Evolutionary conservation across 2,888 invertebrate genomes (phyloP).

Genomic region (Aricia artaxerxes): DNA sequence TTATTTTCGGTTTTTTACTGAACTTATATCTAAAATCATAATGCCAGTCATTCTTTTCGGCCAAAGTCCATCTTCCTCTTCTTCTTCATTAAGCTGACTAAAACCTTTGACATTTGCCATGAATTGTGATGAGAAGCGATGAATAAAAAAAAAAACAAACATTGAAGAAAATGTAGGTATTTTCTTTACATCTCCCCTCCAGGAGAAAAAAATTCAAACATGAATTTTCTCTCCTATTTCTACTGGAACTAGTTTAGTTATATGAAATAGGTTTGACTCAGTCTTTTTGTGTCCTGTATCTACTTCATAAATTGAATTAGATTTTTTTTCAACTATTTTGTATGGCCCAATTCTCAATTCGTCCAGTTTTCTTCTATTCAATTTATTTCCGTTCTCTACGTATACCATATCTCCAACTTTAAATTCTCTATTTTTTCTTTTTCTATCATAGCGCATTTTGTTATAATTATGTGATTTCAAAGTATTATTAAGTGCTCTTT

Average conservation of each 20-base stretch:
- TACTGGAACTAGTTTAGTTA: constrained; percentile 21
- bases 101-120: background rate
- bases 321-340: constrained; percentile 23
- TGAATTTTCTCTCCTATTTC: too few species aligned
- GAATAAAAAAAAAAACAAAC: background rate
- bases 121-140: background rate
- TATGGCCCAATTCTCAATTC: constrained; percentile 37
- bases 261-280: constrained; percentile 29
- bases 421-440: constrained; percentile 28
- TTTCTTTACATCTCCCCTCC: constrained; percentile 27
- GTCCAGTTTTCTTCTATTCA: constrained; percentile 35
- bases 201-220: background rate
- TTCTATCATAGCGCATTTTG: too few species aligned
- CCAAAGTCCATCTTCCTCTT: constrained; percentile 10
- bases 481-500: too few species aligned
- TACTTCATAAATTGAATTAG: constrained; percentile 35
- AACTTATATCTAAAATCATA: constrained; percentile 4
- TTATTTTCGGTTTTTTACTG: background rate
- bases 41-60: constrained; percentile 12
- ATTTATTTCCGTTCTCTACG: constrained; percentile 34
- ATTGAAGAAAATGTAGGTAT: background rate
- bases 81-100: constrained; percentile 2
- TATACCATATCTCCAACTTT: constrained; percentile 36
- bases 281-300: constrained; percentile 32
- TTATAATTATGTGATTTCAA: too few species aligned